Conservation (phyloP, 2,113 vertebrate genomes). For the Atherinomorus stipes region DNA sequence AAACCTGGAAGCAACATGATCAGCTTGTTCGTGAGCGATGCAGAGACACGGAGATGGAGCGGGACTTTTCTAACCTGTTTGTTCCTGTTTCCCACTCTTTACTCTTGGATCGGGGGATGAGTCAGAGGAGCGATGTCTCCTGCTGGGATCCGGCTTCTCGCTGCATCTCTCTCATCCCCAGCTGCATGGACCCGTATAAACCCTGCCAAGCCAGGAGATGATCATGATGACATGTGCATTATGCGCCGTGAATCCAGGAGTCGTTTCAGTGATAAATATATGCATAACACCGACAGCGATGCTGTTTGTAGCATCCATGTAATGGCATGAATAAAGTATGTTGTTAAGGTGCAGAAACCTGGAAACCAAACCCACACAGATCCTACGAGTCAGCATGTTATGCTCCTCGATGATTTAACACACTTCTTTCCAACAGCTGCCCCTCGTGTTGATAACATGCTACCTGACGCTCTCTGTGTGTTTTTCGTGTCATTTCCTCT, state of each 20-base stretch:
- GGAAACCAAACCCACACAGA: neutral
- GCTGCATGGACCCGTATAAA: neutral
- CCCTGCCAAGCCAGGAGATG: neutral
- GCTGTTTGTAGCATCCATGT: neutral
- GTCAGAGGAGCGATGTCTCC: neutral
- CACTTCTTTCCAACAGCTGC: too few species aligned
- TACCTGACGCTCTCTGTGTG: neutral
- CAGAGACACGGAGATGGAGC: neutral
- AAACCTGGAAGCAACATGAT: constrained; percentile 5
- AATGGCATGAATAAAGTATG: neutral
- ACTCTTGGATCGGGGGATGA: constrained; percentile 31
- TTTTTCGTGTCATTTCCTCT: neutral
- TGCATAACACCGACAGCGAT: neutral
- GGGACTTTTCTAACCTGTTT: constrained; percentile 9
- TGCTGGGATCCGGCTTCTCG: constrained; percentile 19
- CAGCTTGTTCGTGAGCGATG: constrained; percentile 9
- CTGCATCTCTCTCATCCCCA: constrained; percentile 18
- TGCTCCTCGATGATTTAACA: neutral
- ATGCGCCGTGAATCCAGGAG: constrained; percentile 2
- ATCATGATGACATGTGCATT: constrained; percentile 14
- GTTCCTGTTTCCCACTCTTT: constrained; percentile 10
- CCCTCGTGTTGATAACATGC: neutral
- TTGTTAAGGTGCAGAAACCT: neutral
- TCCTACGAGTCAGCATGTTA: neutral
- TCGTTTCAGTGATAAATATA: constrained; percentile 12